phyloP scores from a whole-genome alignment of 2,888 invertebrate genomes.

The Pterostichus niger region DNA sequence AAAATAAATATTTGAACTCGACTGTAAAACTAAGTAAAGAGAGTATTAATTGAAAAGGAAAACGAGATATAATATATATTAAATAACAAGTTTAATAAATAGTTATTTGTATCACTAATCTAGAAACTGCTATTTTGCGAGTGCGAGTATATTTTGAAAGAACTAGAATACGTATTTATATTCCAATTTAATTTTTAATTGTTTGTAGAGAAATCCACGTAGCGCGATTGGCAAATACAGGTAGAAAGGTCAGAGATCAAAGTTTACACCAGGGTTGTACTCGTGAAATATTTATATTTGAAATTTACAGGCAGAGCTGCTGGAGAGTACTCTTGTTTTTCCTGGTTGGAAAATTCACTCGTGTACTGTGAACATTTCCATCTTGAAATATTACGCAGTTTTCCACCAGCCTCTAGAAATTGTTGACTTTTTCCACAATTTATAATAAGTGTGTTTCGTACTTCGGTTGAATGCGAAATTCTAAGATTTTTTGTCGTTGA shows the following conservation, averaged over 20 bases:
- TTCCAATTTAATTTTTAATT: constrained; percentile 27
- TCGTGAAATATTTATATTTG: constrained; percentile 44
- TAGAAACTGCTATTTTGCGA: no score
- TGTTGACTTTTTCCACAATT: constrained; percentile 10
- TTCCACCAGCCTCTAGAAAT: not conserved
- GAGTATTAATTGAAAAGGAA: not conserved
- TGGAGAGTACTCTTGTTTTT: constrained; percentile 11
- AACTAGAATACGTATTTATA: not conserved
- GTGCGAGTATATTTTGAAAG: no score
- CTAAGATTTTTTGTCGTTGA: not conserved
- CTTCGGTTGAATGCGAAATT: not conserved
- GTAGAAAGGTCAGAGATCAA: constrained; percentile 36
- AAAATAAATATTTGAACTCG: not conserved
- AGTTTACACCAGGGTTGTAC: constrained; percentile 32
- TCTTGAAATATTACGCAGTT: not conserved
- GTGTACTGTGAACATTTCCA: constrained; percentile 12
- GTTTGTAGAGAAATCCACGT: not conserved
- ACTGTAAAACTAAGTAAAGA: not conserved
- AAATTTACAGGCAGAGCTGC: constrained; percentile 5
- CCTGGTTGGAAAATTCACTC: constrained; percentile 6
- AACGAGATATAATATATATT: no score
- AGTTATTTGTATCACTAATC: no score
- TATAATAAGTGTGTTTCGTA: constrained; percentile 6
- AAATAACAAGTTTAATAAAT: no score
- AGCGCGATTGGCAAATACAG: not conserved